Percentiles rank a stretch among this genome's conserved stretches.
Evolutionary conservation across 2,797 vertebrate species (phyloP).

Genomic region (Tympanoctomys barrerae): DNA sequence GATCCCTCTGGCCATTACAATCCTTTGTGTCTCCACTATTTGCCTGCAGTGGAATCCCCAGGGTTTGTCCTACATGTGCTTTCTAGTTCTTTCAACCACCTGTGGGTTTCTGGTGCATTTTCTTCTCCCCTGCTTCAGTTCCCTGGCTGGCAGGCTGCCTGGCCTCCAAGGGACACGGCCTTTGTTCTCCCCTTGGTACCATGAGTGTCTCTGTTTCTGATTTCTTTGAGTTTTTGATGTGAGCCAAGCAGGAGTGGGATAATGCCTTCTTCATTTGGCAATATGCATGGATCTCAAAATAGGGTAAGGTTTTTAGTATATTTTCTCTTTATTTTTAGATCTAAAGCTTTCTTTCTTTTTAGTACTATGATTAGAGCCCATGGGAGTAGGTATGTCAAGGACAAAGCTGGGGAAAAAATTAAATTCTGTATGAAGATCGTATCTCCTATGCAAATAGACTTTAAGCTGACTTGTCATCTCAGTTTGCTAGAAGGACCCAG

Average conservation of each 20-base stretch:
- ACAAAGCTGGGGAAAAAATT: neutral
- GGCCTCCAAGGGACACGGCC: neutral
- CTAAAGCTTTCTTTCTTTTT: neutral
- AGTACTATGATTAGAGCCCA: neutral
- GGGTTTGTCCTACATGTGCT: neutral
- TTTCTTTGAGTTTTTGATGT: neutral
- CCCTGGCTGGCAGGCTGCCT: neutral
- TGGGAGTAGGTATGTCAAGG: neutral
- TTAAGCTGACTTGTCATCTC: neutral
- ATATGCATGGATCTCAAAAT: neutral
- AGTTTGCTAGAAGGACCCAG: neutral
- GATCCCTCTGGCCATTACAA: conserved; percentile 7
- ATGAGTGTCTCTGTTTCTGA: neutral
- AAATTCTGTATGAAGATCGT: neutral
- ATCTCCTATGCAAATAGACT: neutral
- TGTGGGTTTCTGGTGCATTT: neutral
- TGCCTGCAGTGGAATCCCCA: neutral
- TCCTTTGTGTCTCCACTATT: neutral
- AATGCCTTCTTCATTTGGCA: neutral
- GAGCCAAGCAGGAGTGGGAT: neutral
- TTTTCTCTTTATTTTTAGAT: conserved; percentile 31
- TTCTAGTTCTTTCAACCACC: neutral
- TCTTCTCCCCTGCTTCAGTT: neutral
- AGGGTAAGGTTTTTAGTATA: neutral
- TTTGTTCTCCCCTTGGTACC: neutral